Base-by-base conservation (phyloP, 2,888 invertebrate species). In the Acanthosepion esculentum region DNA sequence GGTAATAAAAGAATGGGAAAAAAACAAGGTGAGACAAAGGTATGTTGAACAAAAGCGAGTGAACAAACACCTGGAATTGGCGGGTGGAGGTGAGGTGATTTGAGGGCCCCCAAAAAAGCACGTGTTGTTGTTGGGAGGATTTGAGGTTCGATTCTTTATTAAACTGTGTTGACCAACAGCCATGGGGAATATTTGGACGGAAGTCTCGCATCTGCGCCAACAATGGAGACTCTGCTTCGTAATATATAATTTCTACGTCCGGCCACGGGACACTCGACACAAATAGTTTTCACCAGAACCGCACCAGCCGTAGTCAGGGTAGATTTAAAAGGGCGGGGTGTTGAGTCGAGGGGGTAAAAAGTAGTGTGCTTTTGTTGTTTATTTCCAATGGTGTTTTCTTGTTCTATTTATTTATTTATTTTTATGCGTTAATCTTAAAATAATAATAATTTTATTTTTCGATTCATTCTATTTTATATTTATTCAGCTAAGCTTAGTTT, bases 71-170 rank as follows among this genome's bases (percentile, higher is more conserved):
- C 78, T 78, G 78, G 78, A n/a, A 78, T 78, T 5, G n/a, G 78
- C 33, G n/a, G 10, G n/a, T 5, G n/a, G 29, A 12, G n/a, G 18
- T 18, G n/a, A 55, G 55, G 55, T 20, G 18, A 78, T n/a, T n/a
- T 8, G 12, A 78, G 33, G 12, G 15, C n/a, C 0, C 0, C n/a
- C 78, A 15, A 2, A 78, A 59, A 78, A 78, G 12, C 78, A 78
- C 78, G 78, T 78, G 78, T 78, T 78, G 78, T n/a, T 78, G n/a
- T 78, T 78, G 78, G n/a, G 78, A 78, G 78, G 33, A n/a, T 78
- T 78, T 78, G 4, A 33, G 78, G n/a, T 78, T 78, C 78, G 78
- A 78, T 78, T 33, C 18, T 78, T 33, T 78, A 78, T n/a, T 12
- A 78, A 78, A 12, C 4, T 8, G n/a, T 78, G 78, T 78, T 78